These are phyloP conservation scores for Acanthis flammea DNA, from an alignment of 2,797 vertebrate genomes.

Conservation along the genomic window DNA sequence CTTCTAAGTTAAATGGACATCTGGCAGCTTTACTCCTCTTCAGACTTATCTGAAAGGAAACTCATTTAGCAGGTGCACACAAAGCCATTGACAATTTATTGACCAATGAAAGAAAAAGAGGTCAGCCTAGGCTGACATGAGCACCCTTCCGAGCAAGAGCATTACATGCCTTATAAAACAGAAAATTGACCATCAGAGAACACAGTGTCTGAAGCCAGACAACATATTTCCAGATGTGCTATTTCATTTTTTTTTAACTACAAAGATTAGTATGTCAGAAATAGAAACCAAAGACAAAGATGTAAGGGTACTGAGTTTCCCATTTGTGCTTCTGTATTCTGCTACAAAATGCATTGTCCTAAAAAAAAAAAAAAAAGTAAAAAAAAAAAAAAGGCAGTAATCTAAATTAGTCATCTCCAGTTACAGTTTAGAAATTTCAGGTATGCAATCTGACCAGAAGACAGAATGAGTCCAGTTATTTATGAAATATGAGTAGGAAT, in stretches of 20 bases:
- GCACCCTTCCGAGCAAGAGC: not conserved
- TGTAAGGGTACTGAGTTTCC: not conserved
- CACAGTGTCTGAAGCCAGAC: not conserved
- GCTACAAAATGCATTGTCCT: not conserved
- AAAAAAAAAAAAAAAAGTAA: accelerated
- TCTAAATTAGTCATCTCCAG: not conserved
- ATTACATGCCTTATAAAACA: slow-evolving; percentile 14
- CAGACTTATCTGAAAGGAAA: slow-evolving; percentile 26
- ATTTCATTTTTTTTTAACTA: not conserved
- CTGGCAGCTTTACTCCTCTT: slow-evolving; percentile 32
- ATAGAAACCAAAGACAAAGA: slow-evolving; percentile 47
- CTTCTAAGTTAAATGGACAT: slow-evolving; percentile 42
- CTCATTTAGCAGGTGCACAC: slow-evolving; percentile 37
- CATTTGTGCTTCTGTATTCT: slow-evolving; percentile 3
- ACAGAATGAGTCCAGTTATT: not conserved
- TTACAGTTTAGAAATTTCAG: not conserved
- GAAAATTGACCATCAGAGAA: not conserved
- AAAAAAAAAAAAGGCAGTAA: not conserved
- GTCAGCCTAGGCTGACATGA: not conserved
- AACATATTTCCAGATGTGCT: slow-evolving; percentile 8
- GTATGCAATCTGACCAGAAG: not conserved
- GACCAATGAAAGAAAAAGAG: slow-evolving; percentile 5
- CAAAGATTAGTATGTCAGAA: not conserved
- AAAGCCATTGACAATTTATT: slow-evolving; percentile 47
- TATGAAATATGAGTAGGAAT: not conserved